phyloP scores from a whole-genome alignment of 2,888 invertebrate species.

The Allophyes oxyacanthae region DNA sequence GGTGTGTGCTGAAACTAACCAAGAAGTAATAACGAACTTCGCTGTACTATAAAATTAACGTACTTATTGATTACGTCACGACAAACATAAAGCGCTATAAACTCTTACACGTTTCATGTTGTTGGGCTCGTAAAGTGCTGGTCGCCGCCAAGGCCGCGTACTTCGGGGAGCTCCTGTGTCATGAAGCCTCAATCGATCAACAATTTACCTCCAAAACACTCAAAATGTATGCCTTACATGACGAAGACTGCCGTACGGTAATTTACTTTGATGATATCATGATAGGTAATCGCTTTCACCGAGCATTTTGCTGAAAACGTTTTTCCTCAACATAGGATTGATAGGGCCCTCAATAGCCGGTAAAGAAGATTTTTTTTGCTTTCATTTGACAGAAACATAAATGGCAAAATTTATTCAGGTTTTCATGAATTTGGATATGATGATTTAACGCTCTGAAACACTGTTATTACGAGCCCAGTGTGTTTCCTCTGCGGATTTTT shows the following conservation, averaged over 20 bases:
- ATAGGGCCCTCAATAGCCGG: too few relatives aligned
- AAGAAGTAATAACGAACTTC: constrained; percentile 15
- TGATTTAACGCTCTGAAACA: too few relatives aligned
- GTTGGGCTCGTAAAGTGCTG: constrained; percentile 41
- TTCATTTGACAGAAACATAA: constrained; percentile 1
- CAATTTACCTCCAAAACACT: constrained; percentile 41
- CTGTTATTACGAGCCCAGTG: background rate
- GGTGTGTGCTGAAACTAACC: constrained; percentile 19
- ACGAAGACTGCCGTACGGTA: constrained; percentile 4
- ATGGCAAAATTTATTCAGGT: background rate
- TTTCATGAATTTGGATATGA: constrained; percentile 1
- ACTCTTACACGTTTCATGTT: constrained; percentile 36
- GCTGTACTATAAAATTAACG: constrained; percentile 5
- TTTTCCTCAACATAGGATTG: constrained; percentile 7
- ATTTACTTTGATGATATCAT: constrained; percentile 14
- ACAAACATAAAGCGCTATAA: constrained; percentile 34
- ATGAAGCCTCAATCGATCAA: constrained; percentile 58
- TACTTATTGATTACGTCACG: constrained; percentile 46
- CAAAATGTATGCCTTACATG: constrained; percentile 20
- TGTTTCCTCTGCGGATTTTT: constrained; percentile 2
- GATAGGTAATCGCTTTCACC: constrained; percentile 1
- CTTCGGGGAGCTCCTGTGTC: constrained; percentile 56
- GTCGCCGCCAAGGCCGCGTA: constrained; percentile 54
- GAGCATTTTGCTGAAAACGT: constrained; percentile 1
- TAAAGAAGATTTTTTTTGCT: constrained; percentile 1